Percentiles rank a stretch among this genome's conserved stretches.
These are phyloP conservation scores for Dromas ardeola DNA, from an alignment of 2,113 vertebrate species.

Conservation along the genomic window DNA sequence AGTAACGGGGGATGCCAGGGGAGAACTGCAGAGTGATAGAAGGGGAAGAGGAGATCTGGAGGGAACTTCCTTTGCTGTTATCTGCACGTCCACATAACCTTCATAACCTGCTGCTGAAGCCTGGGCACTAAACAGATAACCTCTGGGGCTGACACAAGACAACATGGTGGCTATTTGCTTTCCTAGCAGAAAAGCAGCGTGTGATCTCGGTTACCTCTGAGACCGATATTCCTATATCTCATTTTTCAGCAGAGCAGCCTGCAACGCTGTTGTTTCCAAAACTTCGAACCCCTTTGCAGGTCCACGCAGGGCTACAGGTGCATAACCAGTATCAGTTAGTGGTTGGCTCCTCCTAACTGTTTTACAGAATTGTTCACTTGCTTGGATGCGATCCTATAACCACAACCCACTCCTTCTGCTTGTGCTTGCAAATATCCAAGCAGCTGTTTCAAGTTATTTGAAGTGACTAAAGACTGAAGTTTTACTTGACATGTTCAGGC, in stretches of 20 bases:
- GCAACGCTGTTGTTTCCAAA: neutral
- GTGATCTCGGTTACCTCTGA: neutral
- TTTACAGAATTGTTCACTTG: neutral
- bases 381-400: neutral
- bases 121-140: neutral
- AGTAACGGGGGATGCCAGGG: neutral
- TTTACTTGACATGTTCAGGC: neutral
- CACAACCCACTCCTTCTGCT: neutral
- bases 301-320: neutral
- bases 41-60: neutral
- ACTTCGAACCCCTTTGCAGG: neutral
- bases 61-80: neutral
- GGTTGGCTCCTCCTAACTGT: neutral
- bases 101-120: neutral
- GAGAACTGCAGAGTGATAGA: neutral
- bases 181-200: neutral
- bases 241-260: neutral
- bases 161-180: neutral
- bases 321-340: neutral
- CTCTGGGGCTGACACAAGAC: neutral
- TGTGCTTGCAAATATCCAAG: neutral
- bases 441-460: conserved; percentile 26
- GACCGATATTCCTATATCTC: neutral
- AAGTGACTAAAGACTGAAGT: neutral
- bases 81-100: neutral